phyloP scores from a whole-genome alignment of 2,797 vertebrate species.

The Erpetoichthys calabaricus region DNA sequence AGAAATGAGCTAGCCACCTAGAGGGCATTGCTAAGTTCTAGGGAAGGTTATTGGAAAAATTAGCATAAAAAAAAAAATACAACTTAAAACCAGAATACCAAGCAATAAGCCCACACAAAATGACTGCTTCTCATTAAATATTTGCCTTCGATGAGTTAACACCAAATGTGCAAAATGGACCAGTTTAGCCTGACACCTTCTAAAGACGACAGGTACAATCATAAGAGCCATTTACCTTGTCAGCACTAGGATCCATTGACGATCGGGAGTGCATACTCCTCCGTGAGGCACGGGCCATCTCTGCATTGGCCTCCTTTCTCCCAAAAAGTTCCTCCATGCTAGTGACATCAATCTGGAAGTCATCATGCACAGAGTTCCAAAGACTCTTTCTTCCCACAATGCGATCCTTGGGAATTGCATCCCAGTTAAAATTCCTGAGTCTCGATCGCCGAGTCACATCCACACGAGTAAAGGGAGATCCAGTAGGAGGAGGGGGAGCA shows the following conservation, averaged over 20 bases:
- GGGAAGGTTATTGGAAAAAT: no score
- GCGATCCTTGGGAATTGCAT: conserved; percentile 55
- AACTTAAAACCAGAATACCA: no score
- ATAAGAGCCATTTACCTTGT: conserved; percentile 40
- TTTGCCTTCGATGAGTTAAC: no score
- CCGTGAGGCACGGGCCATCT: conserved; percentile 28
- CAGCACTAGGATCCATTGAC: conserved; percentile 33
- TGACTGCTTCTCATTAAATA: no score
- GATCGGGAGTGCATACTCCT: conserved; percentile 37
- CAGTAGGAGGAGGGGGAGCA: conserved; percentile 3
- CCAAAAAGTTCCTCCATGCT: conserved; percentile 59
- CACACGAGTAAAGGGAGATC: conserved; percentile 24
- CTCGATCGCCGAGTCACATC: conserved; percentile 35
- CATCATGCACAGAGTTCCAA: conserved; percentile 47
- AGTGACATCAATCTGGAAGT: conserved; percentile 52
- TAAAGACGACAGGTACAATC: no score
- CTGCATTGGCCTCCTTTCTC: conserved; percentile 42
- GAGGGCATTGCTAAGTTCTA: no score
- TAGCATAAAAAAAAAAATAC: no score
- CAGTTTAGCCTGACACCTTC: no score
- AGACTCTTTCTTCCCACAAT: conserved; percentile 55
- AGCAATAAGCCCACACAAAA: no score
- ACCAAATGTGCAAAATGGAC: no score
- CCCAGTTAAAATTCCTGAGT: conserved; percentile 61
- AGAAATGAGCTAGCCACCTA: no score